Evolutionary conservation across 1,140 invertebrate species (phyloP).

Genomic region (Orchesella cincta): DNA sequence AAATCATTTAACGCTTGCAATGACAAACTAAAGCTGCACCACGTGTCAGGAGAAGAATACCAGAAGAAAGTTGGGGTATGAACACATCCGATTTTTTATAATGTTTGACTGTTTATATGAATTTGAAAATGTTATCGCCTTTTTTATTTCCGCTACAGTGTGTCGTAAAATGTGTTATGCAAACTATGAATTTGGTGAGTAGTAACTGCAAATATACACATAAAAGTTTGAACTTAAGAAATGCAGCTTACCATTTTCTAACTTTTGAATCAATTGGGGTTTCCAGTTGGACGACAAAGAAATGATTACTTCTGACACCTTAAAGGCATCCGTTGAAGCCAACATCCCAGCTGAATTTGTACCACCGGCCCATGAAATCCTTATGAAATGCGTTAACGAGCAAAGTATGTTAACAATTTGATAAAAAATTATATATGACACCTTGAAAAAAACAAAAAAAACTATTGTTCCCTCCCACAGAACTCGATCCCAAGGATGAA

Average conservation of each 20-base stretch:
- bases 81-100: background rate
- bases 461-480: background rate
- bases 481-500: slow-evolving; percentile 26
- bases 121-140: background rate
- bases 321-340: background rate
- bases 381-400: background rate
- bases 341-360: background rate
- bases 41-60: slow-evolving; percentile 8
- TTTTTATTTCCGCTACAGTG: background rate
- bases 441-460: background rate
- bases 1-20: slow-evolving; percentile 21
- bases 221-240: background rate
- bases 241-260: background rate
- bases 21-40: background rate
- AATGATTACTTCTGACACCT: background rate
- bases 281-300: slow-evolving; percentile 15
- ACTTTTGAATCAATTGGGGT: background rate
- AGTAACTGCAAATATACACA: background rate
- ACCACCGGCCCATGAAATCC: background rate
- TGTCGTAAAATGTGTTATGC: slow-evolving; percentile 28
- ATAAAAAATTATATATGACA: background rate
- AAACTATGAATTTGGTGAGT: background rate
- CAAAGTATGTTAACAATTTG: slow-evolving; percentile 13
- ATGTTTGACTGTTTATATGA: background rate
- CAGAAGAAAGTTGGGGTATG: slow-evolving; percentile 18